Evolutionary conservation across 1,140 invertebrate species (phyloP), one percentile per base, ranked within the genome.

Genomic region (Daktulosphaira vitifoliae): DNA sequence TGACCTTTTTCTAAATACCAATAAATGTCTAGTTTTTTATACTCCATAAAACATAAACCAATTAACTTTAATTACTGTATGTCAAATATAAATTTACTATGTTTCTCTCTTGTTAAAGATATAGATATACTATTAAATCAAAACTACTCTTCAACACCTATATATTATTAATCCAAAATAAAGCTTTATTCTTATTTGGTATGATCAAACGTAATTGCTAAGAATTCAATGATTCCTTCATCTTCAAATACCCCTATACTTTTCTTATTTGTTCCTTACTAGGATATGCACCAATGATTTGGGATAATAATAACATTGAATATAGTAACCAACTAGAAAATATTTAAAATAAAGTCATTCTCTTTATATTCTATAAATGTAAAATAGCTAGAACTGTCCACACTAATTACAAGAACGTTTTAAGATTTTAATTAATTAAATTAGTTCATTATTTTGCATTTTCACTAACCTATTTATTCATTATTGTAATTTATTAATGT

Each of bases 1-100:
- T 44, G 39, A 44, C 15, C 39, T 44, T 7, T 44, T 15, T 44
- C 39, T 44, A 44, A 44, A 44, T 44, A 44, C 15, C 15, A 44
- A 44, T 15, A 44, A 44, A 44, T 44, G n/a, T 4, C n/a, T 7
- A 44, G 39, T 44, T 44, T 7, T 44, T 15, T 20, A 18, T 16
- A n/a, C n/a, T 20, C 16, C 8, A 48, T 18, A 48, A 48, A 48
- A 48, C 44, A 22, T 16, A 48, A 48, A 18, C 18, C 44, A 48
- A 48, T 48, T 20, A 48, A 48, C 20, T 48, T 20, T 2, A 48
- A 48, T 48, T 48, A 48, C 44, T 48, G 5, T 48, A 48, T 48
- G 20, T 48, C 44, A 18, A 48, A 48, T 48, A 48, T 48, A 48
- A 48, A 48, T 48, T 16, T 48, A 48, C 44, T 48, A 18, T 20